A percentile compares a stretch with the other conserved stretches of the same genome.
Evolutionary conservation across 2,888 invertebrate genomes (phyloP).

Genomic region (Blera fallax): DNA sequence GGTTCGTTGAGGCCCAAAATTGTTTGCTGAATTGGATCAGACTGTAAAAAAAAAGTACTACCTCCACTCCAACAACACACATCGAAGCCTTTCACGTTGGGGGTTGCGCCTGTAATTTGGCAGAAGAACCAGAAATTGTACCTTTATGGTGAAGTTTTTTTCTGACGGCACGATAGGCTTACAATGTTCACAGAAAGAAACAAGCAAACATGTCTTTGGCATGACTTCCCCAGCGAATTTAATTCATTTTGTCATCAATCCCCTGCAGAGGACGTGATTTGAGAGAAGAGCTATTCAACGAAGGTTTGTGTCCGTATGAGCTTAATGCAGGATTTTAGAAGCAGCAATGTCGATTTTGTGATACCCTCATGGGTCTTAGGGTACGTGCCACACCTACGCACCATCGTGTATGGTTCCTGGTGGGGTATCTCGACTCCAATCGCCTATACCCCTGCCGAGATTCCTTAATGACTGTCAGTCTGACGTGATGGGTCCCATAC

Average conservation of each 20-base stretch:
- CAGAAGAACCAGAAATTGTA: neutral
- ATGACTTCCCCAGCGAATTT: neutral
- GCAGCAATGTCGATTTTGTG: too few relatives aligned
- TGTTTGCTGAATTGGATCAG: slow-evolving; percentile 26
- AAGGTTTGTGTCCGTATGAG: neutral
- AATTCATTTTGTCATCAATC: slow-evolving; percentile 19
- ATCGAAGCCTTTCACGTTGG: slow-evolving; percentile 17
- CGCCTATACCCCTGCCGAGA: too few relatives aligned
- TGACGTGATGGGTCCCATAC: too few relatives aligned
- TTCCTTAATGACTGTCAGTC: too few relatives aligned
- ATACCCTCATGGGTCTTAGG: too few relatives aligned
- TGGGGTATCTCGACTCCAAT: too few relatives aligned
- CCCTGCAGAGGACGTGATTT: neutral
- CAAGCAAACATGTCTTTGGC: neutral
- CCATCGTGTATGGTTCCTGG: too few relatives aligned
- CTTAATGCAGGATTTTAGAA: neutral
- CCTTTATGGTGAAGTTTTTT: neutral
- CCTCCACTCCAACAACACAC: neutral
- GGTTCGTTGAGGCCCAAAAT: neutral
- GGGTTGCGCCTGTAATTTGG: slow-evolving; percentile 35
- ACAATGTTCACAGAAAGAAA: neutral
- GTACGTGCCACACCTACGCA: too few relatives aligned
- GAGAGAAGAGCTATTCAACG: neutral
- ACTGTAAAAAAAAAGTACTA: neutral
- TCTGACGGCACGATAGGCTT: neutral